Evolutionary conservation across 2,888 invertebrate genomes (phyloP).

Genomic region (Nasonovia ribisnigri): DNA sequence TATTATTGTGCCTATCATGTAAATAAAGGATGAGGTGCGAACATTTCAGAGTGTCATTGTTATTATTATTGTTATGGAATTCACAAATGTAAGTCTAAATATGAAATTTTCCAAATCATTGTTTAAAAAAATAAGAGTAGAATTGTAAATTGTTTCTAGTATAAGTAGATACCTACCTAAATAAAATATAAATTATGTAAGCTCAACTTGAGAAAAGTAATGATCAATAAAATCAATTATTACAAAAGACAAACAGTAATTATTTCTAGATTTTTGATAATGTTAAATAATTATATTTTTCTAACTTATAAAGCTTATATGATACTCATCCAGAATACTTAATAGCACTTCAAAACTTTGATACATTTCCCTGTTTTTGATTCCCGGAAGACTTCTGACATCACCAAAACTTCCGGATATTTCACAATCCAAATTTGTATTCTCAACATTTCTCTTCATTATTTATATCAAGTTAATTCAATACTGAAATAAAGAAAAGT

Average conservation of each 20-base stretch:
- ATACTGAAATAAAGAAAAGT: neutral
- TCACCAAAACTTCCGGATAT: slow-evolving; percentile 14
- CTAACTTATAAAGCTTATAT: slow-evolving; percentile 2
- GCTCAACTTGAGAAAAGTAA: neutral
- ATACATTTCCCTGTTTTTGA: neutral
- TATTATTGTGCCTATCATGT: neutral
- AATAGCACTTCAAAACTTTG: slow-evolving; percentile 24
- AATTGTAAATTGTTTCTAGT: neutral
- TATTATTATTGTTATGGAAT: neutral
- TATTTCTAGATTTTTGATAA: neutral
- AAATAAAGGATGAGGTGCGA: neutral
- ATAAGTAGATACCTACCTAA: no score
- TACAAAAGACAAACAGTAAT: neutral
- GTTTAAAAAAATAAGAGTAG: neutral
- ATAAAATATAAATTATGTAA: neutral
- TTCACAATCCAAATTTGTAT: neutral
- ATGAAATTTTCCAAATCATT: neutral
- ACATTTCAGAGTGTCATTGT: neutral
- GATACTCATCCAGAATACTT: slow-evolving; percentile 20
- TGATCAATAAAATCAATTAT: neutral
- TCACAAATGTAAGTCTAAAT: neutral
- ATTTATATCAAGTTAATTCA: neutral
- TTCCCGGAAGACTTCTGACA: neutral
- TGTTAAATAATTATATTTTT: neutral
- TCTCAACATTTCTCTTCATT: neutral